Conservation (phyloP, 2,888 invertebrate species). For the Caenorhabditis sp. region DNA sequence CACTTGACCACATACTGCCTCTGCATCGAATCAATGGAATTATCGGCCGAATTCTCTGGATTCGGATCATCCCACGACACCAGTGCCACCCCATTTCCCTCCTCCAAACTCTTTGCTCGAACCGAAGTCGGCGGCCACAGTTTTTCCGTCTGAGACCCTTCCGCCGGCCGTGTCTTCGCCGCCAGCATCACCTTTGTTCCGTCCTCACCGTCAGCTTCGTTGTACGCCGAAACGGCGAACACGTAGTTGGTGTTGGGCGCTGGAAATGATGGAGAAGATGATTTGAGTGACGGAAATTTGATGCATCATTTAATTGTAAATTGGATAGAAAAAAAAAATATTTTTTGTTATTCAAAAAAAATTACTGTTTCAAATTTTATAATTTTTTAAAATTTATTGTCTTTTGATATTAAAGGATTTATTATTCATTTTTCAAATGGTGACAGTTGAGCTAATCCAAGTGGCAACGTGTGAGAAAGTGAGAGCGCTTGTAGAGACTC, state of each 20-base stretch:
- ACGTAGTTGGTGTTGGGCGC: constrained; percentile 79
- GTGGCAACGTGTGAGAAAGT: too few species aligned
- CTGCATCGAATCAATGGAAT: constrained; percentile 62
- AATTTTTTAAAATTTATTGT: too few species aligned
- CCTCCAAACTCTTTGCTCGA: constrained; percentile 61
- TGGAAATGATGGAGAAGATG: too few species aligned
- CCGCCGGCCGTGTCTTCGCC: constrained; percentile 66
- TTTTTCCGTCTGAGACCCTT: constrained; percentile 48
- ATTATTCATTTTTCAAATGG: too few species aligned
- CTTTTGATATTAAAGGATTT: too few species aligned
- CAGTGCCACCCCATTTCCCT: constrained; percentile 58
- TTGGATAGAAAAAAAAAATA: background rate
- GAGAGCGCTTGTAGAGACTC: too few species aligned
- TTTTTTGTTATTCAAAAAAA: too few species aligned
- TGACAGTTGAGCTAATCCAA: too few species aligned
- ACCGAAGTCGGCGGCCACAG: constrained; percentile 77
- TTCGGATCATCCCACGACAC: constrained; percentile 80
- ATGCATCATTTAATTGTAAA: background rate
- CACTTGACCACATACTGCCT: constrained; percentile 78
- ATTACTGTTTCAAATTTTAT: too few species aligned
- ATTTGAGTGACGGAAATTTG: too few species aligned
- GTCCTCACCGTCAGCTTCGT: constrained; percentile 82
- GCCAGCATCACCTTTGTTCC: constrained; percentile 75
- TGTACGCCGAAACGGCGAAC: constrained; percentile 81
- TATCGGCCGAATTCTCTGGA: constrained; percentile 64